Percentiles rank a stretch among this genome's conserved stretches.
Evolutionary conservation across 2,888 invertebrate genomes (phyloP).

Genomic region (Trissolcus brochymenae): DNA sequence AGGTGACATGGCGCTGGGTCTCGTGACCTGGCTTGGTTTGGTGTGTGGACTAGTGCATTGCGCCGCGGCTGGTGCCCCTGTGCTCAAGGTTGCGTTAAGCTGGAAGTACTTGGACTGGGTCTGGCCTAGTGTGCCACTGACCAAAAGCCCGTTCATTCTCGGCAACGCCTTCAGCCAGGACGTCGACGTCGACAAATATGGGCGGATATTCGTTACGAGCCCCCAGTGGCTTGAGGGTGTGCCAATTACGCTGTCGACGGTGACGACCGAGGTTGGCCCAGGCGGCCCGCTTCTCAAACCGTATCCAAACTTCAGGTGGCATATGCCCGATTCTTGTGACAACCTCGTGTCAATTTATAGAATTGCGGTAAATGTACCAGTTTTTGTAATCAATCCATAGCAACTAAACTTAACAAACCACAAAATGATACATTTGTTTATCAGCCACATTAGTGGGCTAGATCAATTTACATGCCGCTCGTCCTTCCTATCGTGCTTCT

Average conservation of each 20-base stretch:
- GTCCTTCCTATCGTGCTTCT: too few species aligned
- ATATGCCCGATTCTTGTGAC: constrained; percentile 66
- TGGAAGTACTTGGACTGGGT: constrained; percentile 74
- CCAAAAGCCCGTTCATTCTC: constrained; percentile 67
- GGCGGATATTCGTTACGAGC: constrained; percentile 73
- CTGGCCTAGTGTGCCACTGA: constrained; percentile 65
- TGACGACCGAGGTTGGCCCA: constrained; percentile 65
- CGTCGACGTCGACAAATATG: constrained; percentile 70
- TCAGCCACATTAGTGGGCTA: too few species aligned
- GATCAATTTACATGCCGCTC: too few species aligned
- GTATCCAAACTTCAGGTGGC: constrained; percentile 74
- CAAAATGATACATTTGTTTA: too few species aligned
- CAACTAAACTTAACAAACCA: too few species aligned
- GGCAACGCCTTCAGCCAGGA: constrained; percentile 74
- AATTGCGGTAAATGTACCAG: constrained; percentile 72
- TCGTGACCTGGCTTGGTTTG: constrained; percentile 46
- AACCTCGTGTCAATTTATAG: constrained; percentile 73
- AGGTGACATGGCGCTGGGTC: constrained; percentile 57
- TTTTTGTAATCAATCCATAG: background rate
- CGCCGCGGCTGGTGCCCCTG: constrained; percentile 34
- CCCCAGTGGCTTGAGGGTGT: constrained; percentile 74
- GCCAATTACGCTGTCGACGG: constrained; percentile 71
- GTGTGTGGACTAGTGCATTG: constrained; percentile 49
- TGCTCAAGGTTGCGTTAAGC: constrained; percentile 65
- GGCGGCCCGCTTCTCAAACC: constrained; percentile 72